These are phyloP conservation scores for Cheilosia pagana DNA, from an alignment of 2,888 invertebrate species.

Conservation along the genomic window DNA sequence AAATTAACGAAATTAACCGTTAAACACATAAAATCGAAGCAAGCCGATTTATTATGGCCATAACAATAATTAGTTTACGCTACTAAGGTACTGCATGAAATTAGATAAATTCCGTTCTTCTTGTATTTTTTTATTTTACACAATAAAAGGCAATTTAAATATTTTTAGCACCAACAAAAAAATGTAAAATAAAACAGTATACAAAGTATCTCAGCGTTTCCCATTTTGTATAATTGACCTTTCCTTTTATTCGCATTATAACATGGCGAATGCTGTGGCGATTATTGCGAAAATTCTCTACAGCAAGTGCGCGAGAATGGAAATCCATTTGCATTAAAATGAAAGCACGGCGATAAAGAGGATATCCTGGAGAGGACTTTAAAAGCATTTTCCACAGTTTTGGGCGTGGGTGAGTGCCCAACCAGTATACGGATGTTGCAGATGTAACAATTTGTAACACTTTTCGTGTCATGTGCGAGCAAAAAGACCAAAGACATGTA, in stretches of 20 bases:
- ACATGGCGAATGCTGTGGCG: background rate
- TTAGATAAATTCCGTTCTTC: too few relatives aligned
- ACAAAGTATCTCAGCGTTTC: too few relatives aligned
- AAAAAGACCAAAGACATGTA: background rate
- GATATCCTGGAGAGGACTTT: background rate
- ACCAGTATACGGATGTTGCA: background rate
- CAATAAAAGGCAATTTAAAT: too few relatives aligned
- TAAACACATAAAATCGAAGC: background rate
- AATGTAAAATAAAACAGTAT: too few relatives aligned
- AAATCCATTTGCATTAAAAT: constrained; percentile 10
- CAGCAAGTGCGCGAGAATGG: background rate
- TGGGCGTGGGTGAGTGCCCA: background rate
- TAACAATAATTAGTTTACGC: background rate
- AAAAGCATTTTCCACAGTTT: background rate
- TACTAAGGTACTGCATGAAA: too few relatives aligned
- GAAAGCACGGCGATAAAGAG: background rate
- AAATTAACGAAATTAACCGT: background rate
- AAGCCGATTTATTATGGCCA: background rate
- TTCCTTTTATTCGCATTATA: too few relatives aligned
- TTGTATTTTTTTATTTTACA: too few relatives aligned
- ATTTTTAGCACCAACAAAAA: too few relatives aligned
- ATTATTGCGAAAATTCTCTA: background rate
- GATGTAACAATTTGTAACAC: background rate
- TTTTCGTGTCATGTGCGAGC: background rate
- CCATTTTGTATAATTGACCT: too few relatives aligned